phyloP scores from a whole-genome alignment of 2,888 invertebrate species.

The Eupsilia transversa region DNA sequence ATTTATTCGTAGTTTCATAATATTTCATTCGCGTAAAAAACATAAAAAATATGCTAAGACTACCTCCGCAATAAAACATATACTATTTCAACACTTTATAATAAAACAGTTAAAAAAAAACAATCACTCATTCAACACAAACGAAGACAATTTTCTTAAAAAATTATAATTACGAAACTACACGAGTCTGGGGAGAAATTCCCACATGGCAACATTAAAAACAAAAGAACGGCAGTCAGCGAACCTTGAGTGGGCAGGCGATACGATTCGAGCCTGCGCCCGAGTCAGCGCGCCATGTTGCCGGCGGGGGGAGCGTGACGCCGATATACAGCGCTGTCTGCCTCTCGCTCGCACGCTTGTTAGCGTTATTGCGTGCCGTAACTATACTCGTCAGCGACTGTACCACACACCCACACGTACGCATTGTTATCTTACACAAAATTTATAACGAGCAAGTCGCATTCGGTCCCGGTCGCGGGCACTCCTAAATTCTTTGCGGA shows the following conservation, averaged over 20 bases:
- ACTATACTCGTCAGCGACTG: slow-evolving; percentile 89
- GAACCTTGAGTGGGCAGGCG: slow-evolving; percentile 92
- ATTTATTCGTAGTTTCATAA: background rate
- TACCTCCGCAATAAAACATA: background rate
- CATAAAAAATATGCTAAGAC: too few species aligned
- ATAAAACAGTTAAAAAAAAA: slow-evolving; percentile 22
- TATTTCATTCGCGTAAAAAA: background rate
- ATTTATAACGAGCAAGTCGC: slow-evolving; percentile 90
- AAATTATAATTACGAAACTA: slow-evolving; percentile 37
- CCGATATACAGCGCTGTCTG: slow-evolving; percentile 74
- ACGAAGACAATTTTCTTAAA: slow-evolving; percentile 31
- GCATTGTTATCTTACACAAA: slow-evolving; percentile 90
- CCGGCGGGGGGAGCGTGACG: slow-evolving; percentile 81
- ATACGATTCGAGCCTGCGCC: slow-evolving; percentile 92
- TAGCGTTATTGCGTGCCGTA: slow-evolving; percentile 90
- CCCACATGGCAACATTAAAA: slow-evolving; percentile 87
- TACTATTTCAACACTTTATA: slow-evolving; percentile 4
- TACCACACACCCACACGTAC: slow-evolving; percentile 89
- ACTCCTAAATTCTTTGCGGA: slow-evolving; percentile 90
- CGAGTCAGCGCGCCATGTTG: slow-evolving; percentile 90
- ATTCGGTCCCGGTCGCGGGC: slow-evolving; percentile 86
- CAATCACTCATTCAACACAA: slow-evolving; percentile 8
- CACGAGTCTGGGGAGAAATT: slow-evolving; percentile 67
- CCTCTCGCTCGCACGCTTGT: slow-evolving; percentile 87
- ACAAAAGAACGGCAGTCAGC: slow-evolving; percentile 91